Evolutionary conservation across 2,113 vertebrate genomes (phyloP).

Genomic region (Mormoops blainvillei): DNA sequence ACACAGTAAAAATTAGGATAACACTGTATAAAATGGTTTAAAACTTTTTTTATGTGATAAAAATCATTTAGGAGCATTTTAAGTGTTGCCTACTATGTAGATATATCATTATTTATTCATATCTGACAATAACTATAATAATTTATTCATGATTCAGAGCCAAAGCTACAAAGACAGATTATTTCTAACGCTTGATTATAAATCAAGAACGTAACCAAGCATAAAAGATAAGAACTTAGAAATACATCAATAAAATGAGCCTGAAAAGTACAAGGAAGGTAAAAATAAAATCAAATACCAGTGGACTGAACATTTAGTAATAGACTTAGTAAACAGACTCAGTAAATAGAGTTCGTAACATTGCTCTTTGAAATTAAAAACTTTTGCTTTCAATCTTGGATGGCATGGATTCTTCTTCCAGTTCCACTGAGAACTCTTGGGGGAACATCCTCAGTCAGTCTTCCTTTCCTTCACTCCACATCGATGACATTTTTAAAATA

Average conservation of each 20-base stretch:
- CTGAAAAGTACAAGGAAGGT: background rate
- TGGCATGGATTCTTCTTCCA: background rate
- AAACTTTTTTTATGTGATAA: background rate
- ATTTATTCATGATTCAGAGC: slow-evolving; percentile 24
- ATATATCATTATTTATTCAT: slow-evolving; percentile 32
- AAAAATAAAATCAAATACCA: background rate
- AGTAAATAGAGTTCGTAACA: background rate
- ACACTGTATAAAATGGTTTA: background rate
- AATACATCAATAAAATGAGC: background rate
- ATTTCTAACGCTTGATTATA: background rate
- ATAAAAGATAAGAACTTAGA: background rate
- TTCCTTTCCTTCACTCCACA: background rate
- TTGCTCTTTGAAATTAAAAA: background rate
- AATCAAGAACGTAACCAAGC: slow-evolving; percentile 3
- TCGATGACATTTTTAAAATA: background rate
- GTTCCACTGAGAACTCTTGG: background rate
- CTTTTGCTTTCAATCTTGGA: background rate
- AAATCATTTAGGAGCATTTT: slow-evolving; percentile 19
- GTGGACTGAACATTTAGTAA: background rate
- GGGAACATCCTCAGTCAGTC: accelerated
- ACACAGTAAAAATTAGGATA: background rate
- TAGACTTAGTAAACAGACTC: background rate
- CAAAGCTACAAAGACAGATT: background rate
- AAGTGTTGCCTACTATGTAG: background rate
- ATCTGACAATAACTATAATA: background rate